Conservation (phyloP, 1,140 invertebrate genomes). For the Pogonomyrmex californicus region DNA sequence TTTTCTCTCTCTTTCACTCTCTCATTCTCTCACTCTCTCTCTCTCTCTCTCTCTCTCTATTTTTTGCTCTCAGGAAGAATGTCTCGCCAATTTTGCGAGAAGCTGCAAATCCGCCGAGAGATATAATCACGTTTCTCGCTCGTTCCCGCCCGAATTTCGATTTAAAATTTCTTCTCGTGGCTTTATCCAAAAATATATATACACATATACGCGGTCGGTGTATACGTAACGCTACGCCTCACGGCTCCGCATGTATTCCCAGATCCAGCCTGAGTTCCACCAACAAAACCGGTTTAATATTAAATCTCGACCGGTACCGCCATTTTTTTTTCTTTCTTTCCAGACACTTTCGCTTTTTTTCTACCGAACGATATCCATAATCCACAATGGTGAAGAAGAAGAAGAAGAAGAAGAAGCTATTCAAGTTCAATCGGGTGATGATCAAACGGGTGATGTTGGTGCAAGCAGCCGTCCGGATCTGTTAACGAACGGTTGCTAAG, state of each 20-base stretch:
- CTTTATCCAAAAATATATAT: constrained; percentile 86
- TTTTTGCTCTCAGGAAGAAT: constrained; percentile 38
- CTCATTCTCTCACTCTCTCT: neutral
- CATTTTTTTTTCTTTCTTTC: no score
- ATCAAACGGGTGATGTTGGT: neutral
- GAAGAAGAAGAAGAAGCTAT: no score
- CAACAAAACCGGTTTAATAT: constrained; percentile 4
- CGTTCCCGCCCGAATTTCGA: constrained; percentile 74
- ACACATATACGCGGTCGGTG: constrained; percentile 81
- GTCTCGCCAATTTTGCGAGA: constrained; percentile 32
- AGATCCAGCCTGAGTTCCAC: neutral
- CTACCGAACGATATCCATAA: neutral
- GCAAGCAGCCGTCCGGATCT: neutral
- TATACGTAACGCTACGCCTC: constrained; percentile 81
- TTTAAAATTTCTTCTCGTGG: constrained; percentile 72
- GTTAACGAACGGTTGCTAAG: no score
- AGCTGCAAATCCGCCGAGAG: constrained; percentile 54
- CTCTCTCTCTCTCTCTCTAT: neutral
- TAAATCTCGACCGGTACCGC: no score
- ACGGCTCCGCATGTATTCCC: constrained; percentile 54
- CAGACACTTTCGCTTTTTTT: neutral
- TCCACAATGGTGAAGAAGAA: no score
- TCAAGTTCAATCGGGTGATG: neutral
- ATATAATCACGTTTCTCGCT: constrained; percentile 50
- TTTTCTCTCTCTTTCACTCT: neutral